Evolutionary conservation across 2,113 vertebrate genomes (phyloP).

Genomic region (Tetrao urogallus): DNA sequence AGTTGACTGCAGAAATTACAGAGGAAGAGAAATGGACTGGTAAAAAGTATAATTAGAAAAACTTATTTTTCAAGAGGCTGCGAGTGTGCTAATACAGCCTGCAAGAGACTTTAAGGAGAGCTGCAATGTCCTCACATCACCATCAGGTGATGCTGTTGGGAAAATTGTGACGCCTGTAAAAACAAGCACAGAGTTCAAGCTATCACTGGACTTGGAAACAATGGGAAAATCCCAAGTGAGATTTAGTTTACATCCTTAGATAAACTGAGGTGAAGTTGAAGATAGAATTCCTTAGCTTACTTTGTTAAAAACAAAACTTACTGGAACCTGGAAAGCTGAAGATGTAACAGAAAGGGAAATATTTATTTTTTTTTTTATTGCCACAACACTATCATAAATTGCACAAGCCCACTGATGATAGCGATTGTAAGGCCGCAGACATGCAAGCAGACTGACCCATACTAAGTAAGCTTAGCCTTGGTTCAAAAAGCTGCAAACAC

Average conservation of each 20-base stretch:
- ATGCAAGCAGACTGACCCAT: not conserved
- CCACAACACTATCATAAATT: not conserved
- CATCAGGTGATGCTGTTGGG: not conserved
- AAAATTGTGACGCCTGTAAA: not conserved
- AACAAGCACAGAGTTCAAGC: not conserved
- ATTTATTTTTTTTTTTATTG: not conserved
- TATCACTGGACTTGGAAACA: not conserved
- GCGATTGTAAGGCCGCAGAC: not conserved
- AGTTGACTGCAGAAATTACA: not conserved
- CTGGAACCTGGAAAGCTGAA: not conserved
- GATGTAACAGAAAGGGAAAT: not conserved
- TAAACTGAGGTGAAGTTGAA: not conserved
- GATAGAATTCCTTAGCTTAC: not conserved
- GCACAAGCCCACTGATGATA: not conserved
- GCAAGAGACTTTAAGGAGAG: not conserved
- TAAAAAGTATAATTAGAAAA: not conserved
- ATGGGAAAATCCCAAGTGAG: not conserved
- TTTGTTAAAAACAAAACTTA: not conserved
- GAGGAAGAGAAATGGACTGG: not conserved
- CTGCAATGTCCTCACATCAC: not conserved
- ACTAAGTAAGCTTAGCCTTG: conserved; percentile 7
- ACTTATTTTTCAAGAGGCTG: not conserved
- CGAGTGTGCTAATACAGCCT: accelerated
- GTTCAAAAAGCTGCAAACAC: not conserved
- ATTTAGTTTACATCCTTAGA: not conserved